These are phyloP conservation scores for Upupa epops DNA, from an alignment of 2,113 vertebrate genomes.

Conservation along the genomic window DNA sequence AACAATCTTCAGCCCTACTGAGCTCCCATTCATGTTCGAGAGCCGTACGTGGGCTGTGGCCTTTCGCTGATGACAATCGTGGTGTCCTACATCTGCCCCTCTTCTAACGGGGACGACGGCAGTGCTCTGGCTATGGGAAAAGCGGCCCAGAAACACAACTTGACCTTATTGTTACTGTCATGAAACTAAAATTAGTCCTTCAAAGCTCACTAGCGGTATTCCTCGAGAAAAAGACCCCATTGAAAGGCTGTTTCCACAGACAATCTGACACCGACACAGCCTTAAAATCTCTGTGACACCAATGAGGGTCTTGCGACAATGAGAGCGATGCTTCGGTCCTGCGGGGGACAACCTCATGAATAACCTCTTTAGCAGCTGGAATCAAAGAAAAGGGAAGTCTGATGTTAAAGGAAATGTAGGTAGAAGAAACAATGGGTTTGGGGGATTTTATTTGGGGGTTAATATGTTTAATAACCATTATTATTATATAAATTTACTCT, in stretches of 20 bases:
- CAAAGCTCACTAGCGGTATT: neutral
- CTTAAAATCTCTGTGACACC: conserved; percentile 62
- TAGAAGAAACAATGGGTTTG: neutral
- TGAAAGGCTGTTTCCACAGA: conserved; percentile 62
- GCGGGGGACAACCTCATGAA: conserved; percentile 42
- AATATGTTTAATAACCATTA: neutral
- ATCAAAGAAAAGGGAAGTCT: neutral
- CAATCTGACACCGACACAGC: conserved; percentile 48
- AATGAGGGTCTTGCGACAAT: conserved; percentile 46
- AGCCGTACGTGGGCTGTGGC: neutral
- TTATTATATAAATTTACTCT: neutral
- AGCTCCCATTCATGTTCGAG: neutral
- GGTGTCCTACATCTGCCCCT: neutral
- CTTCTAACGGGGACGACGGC: neutral
- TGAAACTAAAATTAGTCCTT: conserved; percentile 61
- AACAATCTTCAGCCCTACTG: neutral
- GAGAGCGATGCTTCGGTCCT: neutral
- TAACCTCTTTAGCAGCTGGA: conserved; percentile 38
- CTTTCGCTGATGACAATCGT: neutral
- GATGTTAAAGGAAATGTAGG: conserved; percentile 1
- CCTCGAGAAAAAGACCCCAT: neutral
- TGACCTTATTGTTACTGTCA: conserved; percentile 58
- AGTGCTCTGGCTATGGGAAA: neutral
- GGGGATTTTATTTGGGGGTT: neutral
- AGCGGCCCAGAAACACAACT: conserved; percentile 42